Base-by-base conservation (phyloP, 2,113 vertebrate genomes). In the Lates calcarifer region DNA sequence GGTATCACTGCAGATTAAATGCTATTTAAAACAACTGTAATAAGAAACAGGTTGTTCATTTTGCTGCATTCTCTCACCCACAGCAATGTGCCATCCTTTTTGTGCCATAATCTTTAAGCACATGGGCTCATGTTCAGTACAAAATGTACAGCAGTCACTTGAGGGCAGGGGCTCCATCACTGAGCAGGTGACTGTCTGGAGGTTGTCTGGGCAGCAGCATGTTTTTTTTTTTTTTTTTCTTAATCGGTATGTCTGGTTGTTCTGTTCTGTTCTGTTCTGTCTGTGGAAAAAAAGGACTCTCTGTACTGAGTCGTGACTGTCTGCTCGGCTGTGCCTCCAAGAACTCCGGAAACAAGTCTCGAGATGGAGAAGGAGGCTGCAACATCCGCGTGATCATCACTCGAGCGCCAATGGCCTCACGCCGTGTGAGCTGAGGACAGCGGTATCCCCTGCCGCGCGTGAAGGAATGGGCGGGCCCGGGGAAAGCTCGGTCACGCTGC, bases 331-430 rank as follows among this genome's bases (percentile, higher is more conserved):
- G 81, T 55, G 84, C 43, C 57, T 88, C 70, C 79, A 83, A 91
- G 94, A 94, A 90, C 94, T 95, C 95, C 95, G 95, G 95, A 95
- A 95, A 24, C 90, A 75, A 76, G 87, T 39, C 93, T 93, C 61
- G 33, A 91, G 82, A 95, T 90, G 93, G 95, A 88, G 66, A 87
- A 73, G 72, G 84, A 86, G 93, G 95, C 87, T 78, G 93, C 61
- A 83, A 94, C 93, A 92, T 91, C 90, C 92, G 91, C 84, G 72
- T 78, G 88, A 92, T 88, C 93, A 91, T 75, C 78, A 41, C 39
- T 29, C 11, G 62, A 18, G 63, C 63, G 45, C 93, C 94, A 94
- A 95, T 94, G 73, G 83, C 45, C 18, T 43, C 7, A 0, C 77
- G 17, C 47, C 58, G 39, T 13, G 35, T 66, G n/a, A 8, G 2